These are phyloP conservation scores for Aplochiton taeniatus DNA, from an alignment of 2,797 vertebrate genomes.

Conservation along the genomic window DNA sequence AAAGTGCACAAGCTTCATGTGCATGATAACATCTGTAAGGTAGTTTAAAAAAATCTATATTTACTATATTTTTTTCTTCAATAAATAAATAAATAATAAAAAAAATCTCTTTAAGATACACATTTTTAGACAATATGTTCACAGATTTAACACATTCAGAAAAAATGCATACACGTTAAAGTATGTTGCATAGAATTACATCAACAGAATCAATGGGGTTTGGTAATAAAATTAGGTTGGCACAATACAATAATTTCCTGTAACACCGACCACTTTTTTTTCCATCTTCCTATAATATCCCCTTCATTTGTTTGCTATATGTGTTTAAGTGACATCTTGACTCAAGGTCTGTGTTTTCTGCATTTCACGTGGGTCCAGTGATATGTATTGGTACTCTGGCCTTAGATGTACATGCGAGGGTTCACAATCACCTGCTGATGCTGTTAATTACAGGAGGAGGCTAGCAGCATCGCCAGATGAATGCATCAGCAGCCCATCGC, in stretches of 20 bases:
- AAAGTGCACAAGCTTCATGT: constrained; percentile 78
- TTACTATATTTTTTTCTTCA: constrained; percentile 55
- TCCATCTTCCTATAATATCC: constrained; percentile 26
- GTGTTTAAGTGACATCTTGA: constrained; percentile 50
- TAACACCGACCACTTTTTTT: constrained; percentile 49
- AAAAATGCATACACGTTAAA: constrained; percentile 75
- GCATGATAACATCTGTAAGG: constrained; percentile 59
- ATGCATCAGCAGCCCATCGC: constrained; percentile 36
- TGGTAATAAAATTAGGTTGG: constrained; percentile 79
- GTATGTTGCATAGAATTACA: constrained; percentile 97
- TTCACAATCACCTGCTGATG: constrained; percentile 14
- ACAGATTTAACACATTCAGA: constrained; percentile 64
- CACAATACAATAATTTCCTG: constrained; percentile 75
- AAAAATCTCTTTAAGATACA: constrained; percentile 52
- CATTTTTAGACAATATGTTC: constrained; percentile 61
- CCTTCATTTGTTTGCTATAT: constrained; percentile 29
- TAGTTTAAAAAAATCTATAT: constrained; percentile 63
- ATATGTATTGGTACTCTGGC: constrained; percentile 45
- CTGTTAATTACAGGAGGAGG: constrained; percentile 15
- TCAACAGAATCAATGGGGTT: constrained; percentile 81
- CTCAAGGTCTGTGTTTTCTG: constrained; percentile 32
- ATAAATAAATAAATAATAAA: constrained; percentile 68
- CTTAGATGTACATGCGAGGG: constrained; percentile 30
- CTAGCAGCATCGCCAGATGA: constrained; percentile 31
- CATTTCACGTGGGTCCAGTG: constrained; percentile 56